Evolutionary conservation across 64 coral and sea anemone species (phyloP).

Genomic region (Pocillopora verrucosa): DNA sequence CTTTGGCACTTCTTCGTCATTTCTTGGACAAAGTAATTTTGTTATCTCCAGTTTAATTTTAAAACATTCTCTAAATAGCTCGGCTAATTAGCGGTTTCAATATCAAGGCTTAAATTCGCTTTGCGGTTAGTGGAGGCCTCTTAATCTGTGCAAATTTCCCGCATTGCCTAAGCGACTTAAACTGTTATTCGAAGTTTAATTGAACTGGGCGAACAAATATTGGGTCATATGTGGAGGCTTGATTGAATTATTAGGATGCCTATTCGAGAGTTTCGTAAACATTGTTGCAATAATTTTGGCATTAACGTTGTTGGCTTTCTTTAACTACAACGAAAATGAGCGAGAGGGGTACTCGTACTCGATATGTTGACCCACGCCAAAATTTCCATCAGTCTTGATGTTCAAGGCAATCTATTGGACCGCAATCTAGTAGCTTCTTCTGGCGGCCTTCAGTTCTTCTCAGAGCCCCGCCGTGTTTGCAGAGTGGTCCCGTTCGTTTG

Average conservation of each 20-base stretch:
- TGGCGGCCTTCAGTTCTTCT: too few relatives aligned
- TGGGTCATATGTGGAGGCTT: background rate
- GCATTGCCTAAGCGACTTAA: background rate
- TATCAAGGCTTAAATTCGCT: background rate
- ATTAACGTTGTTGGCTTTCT: too few relatives aligned
- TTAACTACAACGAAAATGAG: too few relatives aligned
- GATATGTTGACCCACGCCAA: too few relatives aligned
- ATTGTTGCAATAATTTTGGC: too few relatives aligned
- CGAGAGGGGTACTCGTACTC: too few relatives aligned
- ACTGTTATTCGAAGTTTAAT: background rate
- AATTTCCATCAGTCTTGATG: too few relatives aligned
- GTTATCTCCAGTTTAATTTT: background rate
- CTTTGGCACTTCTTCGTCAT: background rate
- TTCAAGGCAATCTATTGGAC: too few relatives aligned
- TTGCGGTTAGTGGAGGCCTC: background rate
- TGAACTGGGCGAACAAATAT: background rate
- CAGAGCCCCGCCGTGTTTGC: too few relatives aligned
- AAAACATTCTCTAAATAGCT: conserved; percentile 21
- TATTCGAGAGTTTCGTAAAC: background rate
- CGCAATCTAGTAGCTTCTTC: too few relatives aligned
- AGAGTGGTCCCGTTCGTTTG: too few relatives aligned
- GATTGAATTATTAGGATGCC: background rate
- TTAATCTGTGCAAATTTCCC: background rate
- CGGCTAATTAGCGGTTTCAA: conserved; percentile 3
- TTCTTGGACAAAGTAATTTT: background rate